Evolutionary conservation across 2,888 invertebrate genomes (phyloP), one percentile per base, ranked within the genome.

Genomic region (Drosophila merina): DNA sequence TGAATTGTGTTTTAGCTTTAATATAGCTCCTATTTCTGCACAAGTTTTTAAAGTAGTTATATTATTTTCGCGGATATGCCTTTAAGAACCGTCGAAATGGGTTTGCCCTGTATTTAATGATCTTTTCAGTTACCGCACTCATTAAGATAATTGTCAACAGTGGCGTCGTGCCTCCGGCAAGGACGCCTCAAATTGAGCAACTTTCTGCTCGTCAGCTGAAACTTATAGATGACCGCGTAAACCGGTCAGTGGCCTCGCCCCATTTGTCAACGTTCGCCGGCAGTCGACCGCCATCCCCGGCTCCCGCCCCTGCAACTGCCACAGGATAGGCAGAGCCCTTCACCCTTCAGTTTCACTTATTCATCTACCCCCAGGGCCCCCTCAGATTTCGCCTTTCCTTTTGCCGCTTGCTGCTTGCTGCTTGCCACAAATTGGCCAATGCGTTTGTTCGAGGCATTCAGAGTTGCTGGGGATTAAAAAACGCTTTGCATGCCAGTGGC

Each of bases 351-450:
- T 62, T 64, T 69, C 56, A 74, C 60, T 66, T 56, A 67, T 52
- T 71, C 69, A 59, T 59, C 57, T 55, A 55, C 42, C 28, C 10
- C 55, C 30, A n/a, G 45, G 58, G 26, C 48, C 45, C 14, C 47
- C 12, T 42, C 20, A 52, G 40, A 42, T 66, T 58, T 66, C 60
- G 36, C 50, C 42, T 42, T 47, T 62, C 38, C 44, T 52, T 12
- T 38, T 36, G 28, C 44, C 57, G n/a, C n/a, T 69, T 76, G 51
- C 63, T 33, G 60, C 71, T 62, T 76, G 51, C 63, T 33, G 60
- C 71, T 62, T 51, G 71, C 57, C 69, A 40, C 69, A 83, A 81
- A 81, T 81, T 84, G 80, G 84, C 81, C 83, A 76, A 74, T 76
- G 76, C 79, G 74, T 77, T 72, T 70, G 74, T 58, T 72, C 74